Evolutionary conservation across 2,888 invertebrate species (phyloP).

Genomic region (Euplexia lucipara): DNA sequence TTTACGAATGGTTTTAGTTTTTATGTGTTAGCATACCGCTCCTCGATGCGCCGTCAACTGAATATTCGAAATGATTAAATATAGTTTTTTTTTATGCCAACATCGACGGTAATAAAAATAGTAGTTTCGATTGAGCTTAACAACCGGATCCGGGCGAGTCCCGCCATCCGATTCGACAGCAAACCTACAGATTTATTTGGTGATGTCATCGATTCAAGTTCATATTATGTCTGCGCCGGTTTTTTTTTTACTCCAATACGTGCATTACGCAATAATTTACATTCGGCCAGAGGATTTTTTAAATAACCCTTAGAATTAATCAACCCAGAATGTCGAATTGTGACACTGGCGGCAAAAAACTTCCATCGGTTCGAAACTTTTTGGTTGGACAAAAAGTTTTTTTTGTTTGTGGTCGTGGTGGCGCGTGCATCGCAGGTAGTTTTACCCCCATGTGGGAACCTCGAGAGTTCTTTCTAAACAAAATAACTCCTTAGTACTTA

Average conservation of each 20-base stretch:
- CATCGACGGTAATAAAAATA: constrained; percentile 86
- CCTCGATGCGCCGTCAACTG: constrained; percentile 45
- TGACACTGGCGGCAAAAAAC: constrained; percentile 48
- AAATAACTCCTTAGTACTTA: constrained; percentile 28
- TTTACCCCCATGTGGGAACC: constrained; percentile 33
- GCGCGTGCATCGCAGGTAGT: constrained; percentile 73
- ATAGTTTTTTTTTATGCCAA: constrained; percentile 75
- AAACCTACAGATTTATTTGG: constrained; percentile 82
- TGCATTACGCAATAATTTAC: constrained; percentile 33
- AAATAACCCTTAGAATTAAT: constrained; percentile 31
- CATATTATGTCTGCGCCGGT: constrained; percentile 52
- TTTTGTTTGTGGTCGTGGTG: constrained; percentile 51
- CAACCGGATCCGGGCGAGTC: constrained; percentile 87
- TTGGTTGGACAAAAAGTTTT: constrained; percentile 62
- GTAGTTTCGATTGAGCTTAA: constrained; percentile 83
- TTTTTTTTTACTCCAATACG: constrained; percentile 48
- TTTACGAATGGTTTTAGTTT: constrained; percentile 42
- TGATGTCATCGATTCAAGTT: constrained; percentile 86
- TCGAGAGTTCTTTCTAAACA: constrained; percentile 33
- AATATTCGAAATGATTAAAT: constrained; percentile 70
- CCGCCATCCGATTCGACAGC: constrained; percentile 72
- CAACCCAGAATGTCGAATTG: constrained; percentile 36
- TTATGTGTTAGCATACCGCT: constrained; percentile 29
- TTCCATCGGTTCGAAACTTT: constrained; percentile 55
- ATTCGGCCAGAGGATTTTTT: constrained; percentile 21